These are phyloP conservation scores for Corythornis leucogaster DNA, from an alignment of 2,797 vertebrate species.

Conservation along the genomic window DNA sequence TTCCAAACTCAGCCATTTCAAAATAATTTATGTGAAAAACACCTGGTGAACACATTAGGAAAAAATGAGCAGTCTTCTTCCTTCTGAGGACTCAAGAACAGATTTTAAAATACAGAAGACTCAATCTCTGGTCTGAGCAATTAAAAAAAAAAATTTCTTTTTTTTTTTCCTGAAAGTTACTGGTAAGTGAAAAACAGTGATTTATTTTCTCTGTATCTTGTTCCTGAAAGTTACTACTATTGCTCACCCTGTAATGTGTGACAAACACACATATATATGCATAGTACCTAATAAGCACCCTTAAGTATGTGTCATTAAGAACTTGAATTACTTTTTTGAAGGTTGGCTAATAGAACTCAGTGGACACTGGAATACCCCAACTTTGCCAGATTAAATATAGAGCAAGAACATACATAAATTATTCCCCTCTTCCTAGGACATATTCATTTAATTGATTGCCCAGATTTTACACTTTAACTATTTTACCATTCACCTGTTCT, in stretches of 20 bases:
- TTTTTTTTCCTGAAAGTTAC: not conserved
- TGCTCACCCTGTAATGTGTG: not conserved
- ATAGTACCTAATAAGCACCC: not conserved
- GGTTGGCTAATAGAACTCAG: conserved; percentile 1
- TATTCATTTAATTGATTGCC: conserved; percentile 32
- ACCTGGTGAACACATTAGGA: conserved; percentile 63
- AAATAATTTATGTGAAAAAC: conserved; percentile 43
- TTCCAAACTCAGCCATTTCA: conserved; percentile 28
- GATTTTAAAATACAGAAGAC: conserved; percentile 9
- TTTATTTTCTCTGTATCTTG: not conserved
- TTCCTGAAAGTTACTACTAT: not conserved
- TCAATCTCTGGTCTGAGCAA: not conserved
- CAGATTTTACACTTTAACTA: conserved; percentile 64
- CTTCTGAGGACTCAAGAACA: not conserved
- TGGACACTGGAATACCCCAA: not conserved
- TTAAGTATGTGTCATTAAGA: not conserved
- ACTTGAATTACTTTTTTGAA: conserved; percentile 14
- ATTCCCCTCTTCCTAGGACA: not conserved
- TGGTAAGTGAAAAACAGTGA: not conserved
- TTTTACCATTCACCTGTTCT: conserved; percentile 61
- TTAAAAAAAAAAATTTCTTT: not conserved
- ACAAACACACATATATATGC: not conserved
- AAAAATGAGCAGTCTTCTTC: conserved; percentile 40
- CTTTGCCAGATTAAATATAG: conserved; percentile 57
- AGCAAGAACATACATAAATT: conserved; percentile 57